A percentile compares a stretch with the other conserved stretches of the same genome.
These are phyloP conservation scores for Rotaria sp. DNA, from an alignment of 2,888 invertebrate species.

Conservation along the genomic window DNA sequence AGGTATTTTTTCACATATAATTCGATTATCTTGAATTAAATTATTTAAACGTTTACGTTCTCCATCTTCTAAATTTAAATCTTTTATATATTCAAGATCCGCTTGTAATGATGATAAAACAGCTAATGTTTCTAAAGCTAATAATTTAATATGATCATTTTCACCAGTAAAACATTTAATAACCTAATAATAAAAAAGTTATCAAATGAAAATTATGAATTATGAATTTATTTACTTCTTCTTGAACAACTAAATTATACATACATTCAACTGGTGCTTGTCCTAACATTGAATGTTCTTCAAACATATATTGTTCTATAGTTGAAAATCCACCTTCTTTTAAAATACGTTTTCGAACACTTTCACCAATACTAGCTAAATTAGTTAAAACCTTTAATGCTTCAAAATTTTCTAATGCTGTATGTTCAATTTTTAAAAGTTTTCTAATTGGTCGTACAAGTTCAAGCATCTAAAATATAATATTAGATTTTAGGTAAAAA, in stretches of 20 bases:
- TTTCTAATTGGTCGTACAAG: conserved; percentile 80
- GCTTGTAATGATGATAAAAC: neutral
- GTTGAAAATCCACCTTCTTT: conserved; percentile 80
- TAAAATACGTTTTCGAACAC: conserved; percentile 65
- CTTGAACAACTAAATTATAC: conserved; percentile 68
- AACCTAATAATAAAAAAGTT: neutral
- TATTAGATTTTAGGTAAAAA: too few relatives aligned
- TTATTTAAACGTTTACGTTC: conserved; percentile 31
- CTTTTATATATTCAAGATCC: conserved; percentile 4
- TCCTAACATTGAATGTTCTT: conserved; percentile 78
- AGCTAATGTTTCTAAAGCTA: conserved; percentile 11
- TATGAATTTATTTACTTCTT: conserved; percentile 48
- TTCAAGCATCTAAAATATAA: conserved; percentile 50
- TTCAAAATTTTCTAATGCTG: conserved; percentile 89
- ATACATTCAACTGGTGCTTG: conserved; percentile 76
- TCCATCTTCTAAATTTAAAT: conserved; percentile 35
- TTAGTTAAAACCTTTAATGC: conserved; percentile 90
- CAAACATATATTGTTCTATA: conserved; percentile 87
- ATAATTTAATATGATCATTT: conserved; percentile 37
- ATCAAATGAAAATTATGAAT: conserved; percentile 41
- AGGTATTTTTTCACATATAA: conserved; percentile 34
- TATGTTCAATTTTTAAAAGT: conserved; percentile 75
- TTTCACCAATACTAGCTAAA: conserved; percentile 71
- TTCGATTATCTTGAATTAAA: conserved; percentile 31
- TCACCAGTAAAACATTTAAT: conserved; percentile 15